These are phyloP conservation scores for Caenorhabditis japonica DNA, from an alignment of 2,888 invertebrate species.

Conservation along the genomic window DNA sequence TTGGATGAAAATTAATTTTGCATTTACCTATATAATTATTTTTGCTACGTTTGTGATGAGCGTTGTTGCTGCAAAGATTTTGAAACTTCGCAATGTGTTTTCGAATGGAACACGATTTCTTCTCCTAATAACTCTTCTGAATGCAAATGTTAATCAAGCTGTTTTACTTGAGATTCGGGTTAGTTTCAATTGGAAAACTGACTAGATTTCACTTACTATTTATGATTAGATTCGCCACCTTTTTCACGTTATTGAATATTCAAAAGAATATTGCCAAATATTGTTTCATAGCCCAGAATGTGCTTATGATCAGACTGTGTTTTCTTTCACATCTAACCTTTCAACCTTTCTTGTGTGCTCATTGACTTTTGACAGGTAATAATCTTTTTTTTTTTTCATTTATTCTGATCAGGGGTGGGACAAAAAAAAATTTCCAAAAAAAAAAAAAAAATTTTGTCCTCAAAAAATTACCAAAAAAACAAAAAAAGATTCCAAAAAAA, in stretches of 20 bases:
- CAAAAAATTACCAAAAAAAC: too few species aligned
- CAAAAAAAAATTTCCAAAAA: too few species aligned
- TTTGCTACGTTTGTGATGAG: slow-evolving; percentile 8
- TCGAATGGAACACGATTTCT: slow-evolving; percentile 30
- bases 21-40: slow-evolving; percentile 2
- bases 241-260: slow-evolving; percentile 8
- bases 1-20: slow-evolving; percentile 20
- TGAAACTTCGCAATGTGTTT: slow-evolving; percentile 32
- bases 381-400: too few species aligned
- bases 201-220: neutral
- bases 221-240: slow-evolving; percentile 24
- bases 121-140: slow-evolving; percentile 14
- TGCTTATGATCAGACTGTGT: slow-evolving; percentile 16
- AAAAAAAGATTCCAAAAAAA: too few species aligned
- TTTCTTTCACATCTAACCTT: slow-evolving; percentile 11
- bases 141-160: slow-evolving; percentile 27
- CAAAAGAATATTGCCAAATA: slow-evolving; percentile 30
- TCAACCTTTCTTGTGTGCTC: slow-evolving; percentile 17
- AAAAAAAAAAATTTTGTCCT: too few species aligned
- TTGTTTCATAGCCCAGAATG: slow-evolving; percentile 36
- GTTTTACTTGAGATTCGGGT: slow-evolving; percentile 24
- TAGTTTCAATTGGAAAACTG: slow-evolving; percentile 1
- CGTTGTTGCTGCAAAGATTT: slow-evolving; percentile 16
- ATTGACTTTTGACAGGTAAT: slow-evolving; percentile 24
- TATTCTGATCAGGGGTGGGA: too few species aligned